Evolutionary conservation across 92 coral and sea anemone genomes (phyloP), one percentile per base, ranked within the genome.

Genomic region (Zoanthus sansibaricus): DNA sequence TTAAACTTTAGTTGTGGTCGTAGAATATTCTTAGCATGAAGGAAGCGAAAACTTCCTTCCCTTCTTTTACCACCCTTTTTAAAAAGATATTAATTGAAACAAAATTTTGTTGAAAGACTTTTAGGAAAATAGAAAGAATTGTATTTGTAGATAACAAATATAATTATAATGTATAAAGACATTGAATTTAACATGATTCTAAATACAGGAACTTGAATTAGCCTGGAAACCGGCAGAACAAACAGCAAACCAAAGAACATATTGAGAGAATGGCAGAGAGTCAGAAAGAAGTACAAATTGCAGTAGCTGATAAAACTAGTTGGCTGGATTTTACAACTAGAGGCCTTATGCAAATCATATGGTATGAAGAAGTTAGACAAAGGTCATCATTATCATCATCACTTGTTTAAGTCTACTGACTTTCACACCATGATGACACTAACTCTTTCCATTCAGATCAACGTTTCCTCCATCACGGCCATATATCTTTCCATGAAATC

Each of bases 1-100:
- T 92, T 96, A 64, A 96, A 96, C 84, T 78, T 96, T 68, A 96
- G 89, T 77, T 96, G 99, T 52, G 99, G 99, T 3, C 99, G 94
- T 9, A 91, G 93, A 68, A 96, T 92, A 75, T 96, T 95, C 90
- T 96, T 95, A 77, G 99, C 99, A 91, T 95, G 92, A 16, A 96
- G 87, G 78, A 96, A 94, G 51, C 98, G 96, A 11, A 91, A 92
- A 72, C 87, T 95, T 82, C 83, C 80, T 15, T 94, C 98, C 11
- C 89, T 91, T 45, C 77, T 90, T 61, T 86, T 83, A 9, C 77
- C 72, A 31, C 48, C 89, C 90, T 56, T 62, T 72, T 48, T 85
- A 72, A 88, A 90, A 78, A 72, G 75, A 61, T 2, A 16, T 72
- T 44, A 14, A 72, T 37, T 69, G 71, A 66, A 30, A 48, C 12